Evolutionary conservation across 2,888 invertebrate species (phyloP).

Genomic region (Cephalotes varians): DNA sequence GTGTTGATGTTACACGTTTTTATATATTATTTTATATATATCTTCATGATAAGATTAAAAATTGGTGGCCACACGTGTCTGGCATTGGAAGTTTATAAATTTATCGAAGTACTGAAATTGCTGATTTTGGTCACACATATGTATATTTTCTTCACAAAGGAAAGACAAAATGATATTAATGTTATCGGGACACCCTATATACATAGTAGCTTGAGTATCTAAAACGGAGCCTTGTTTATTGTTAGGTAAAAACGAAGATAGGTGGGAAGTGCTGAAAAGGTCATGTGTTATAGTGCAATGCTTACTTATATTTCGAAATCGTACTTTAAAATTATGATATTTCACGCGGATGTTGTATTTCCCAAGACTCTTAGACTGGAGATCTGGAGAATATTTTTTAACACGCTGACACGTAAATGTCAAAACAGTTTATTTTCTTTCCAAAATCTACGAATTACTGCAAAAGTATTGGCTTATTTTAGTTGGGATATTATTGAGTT

Average conservation of each 20-base stretch:
- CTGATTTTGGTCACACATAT: neutral
- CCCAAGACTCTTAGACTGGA: neutral
- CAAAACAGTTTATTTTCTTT: neutral
- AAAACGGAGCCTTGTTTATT: slow-evolving; percentile 63
- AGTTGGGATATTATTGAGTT: neutral
- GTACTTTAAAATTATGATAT: slow-evolving; percentile 8
- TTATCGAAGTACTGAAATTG: neutral
- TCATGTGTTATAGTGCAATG: slow-evolving; percentile 71
- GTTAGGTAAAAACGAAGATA: slow-evolving; percentile 76
- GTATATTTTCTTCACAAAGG: neutral
- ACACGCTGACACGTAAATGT: neutral
- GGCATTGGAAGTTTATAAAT: neutral
- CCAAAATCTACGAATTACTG: neutral
- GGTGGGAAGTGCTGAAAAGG: slow-evolving; percentile 73
- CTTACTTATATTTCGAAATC: slow-evolving; percentile 60
- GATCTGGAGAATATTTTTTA: neutral
- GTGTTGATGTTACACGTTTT: neutral
- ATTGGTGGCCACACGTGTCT: neutral
- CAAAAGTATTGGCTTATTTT: neutral
- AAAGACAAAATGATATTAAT: neutral
- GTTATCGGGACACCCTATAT: neutral
- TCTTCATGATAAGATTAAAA: neutral
- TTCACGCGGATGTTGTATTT: neutral
- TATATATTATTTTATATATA: neutral
- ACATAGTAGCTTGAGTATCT: slow-evolving; percentile 15